Evolutionary conservation across 2,888 invertebrate genomes (phyloP).

Genomic region (Theretra japonica): DNA sequence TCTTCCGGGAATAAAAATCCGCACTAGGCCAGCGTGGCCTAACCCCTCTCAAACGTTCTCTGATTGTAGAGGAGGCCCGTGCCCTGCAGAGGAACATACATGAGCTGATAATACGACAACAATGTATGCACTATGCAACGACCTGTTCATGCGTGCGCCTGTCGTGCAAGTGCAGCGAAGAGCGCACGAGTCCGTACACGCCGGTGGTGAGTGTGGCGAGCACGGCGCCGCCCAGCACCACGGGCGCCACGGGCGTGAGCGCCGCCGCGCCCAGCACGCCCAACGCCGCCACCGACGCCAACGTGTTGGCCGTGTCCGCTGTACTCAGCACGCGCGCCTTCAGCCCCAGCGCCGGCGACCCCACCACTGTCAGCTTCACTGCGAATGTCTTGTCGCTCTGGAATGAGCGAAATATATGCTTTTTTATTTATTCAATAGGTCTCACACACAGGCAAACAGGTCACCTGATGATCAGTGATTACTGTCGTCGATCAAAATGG

Average conservation of each 20-base stretch:
- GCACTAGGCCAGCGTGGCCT: too few relatives aligned
- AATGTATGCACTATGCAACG: too few relatives aligned
- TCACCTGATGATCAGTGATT: too few relatives aligned
- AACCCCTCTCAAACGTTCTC: too few relatives aligned
- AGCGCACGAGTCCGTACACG: conserved; percentile 80
- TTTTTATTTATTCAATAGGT: too few relatives aligned
- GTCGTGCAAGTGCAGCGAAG: conserved; percentile 77
- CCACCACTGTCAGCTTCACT: conserved; percentile 71
- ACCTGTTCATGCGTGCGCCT: conserved; percentile 78
- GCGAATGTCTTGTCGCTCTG: conserved; percentile 69
- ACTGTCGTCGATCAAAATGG: too few relatives aligned
- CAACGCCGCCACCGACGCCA: conserved; percentile 74
- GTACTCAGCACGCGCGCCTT: conserved; percentile 71
- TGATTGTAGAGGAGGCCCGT: too few relatives aligned
- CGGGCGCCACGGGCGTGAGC: conserved; percentile 80
- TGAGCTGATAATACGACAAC: too few relatives aligned
- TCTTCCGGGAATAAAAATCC: neutral
- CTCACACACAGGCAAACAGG: too few relatives aligned
- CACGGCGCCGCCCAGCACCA: conserved; percentile 75
- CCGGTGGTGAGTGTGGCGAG: conserved; percentile 78
- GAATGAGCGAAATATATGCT: neutral
- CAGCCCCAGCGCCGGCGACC: conserved; percentile 70
- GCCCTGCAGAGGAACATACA: too few relatives aligned
- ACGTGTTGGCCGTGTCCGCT: conserved; percentile 71
- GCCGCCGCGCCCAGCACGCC: conserved; percentile 81